These are phyloP conservation scores for Amblyjoppa proteus DNA, from an alignment of 2,888 invertebrate species.

Conservation along the genomic window DNA sequence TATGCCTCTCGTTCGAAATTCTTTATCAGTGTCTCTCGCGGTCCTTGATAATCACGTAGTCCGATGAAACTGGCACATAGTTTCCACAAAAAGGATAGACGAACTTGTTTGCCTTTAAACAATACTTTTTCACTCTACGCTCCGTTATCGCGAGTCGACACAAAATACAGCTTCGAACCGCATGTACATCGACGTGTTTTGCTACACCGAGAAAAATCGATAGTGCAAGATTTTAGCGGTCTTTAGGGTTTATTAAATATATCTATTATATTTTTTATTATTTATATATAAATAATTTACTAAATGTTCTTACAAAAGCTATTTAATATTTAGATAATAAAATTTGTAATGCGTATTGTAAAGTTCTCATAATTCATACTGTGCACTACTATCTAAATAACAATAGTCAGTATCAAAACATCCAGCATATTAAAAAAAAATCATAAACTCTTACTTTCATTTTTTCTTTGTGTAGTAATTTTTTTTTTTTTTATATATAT, in stretches of 20 bases:
- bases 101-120: slow-evolving; percentile 11
- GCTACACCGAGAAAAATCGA: background rate
- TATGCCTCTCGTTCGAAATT: background rate
- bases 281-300: too few relatives aligned
- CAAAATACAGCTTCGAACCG: slow-evolving; percentile 22
- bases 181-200: background rate
- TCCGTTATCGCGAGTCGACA: slow-evolving; percentile 22
- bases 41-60: background rate
- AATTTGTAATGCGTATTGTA: background rate
- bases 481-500: background rate
- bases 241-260: background rate
- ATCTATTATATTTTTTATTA: too few relatives aligned
- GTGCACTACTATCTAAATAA: background rate
- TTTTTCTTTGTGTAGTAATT: background rate
- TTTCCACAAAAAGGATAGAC: background rate
- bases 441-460: background rate
- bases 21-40: background rate
- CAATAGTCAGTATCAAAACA: background rate
- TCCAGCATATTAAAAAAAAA: background rate
- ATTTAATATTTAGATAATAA: background rate
- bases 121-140: slow-evolving; percentile 6
- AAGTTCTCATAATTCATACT: background rate
- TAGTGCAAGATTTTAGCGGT: background rate
- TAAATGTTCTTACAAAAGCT: too few relatives aligned
- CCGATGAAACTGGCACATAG: background rate